These are phyloP conservation scores for Psammodynastes pulverulentus DNA, from an alignment of 2,113 vertebrate genomes.

Conservation along the genomic window DNA sequence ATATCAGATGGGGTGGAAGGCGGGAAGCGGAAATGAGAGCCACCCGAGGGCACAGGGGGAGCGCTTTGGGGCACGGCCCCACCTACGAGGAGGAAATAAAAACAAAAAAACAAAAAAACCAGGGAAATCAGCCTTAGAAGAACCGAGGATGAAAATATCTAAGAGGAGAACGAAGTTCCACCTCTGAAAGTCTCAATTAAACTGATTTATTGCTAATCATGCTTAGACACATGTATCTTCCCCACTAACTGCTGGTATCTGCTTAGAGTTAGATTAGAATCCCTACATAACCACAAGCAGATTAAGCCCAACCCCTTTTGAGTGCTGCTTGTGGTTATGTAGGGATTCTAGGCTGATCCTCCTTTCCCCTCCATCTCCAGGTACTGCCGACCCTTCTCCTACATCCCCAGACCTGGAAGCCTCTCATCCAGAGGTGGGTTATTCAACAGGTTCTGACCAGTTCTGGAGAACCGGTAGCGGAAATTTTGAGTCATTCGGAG, in stretches of 20 bases:
- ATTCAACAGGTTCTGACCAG: too few species aligned
- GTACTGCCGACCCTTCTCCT: background rate
- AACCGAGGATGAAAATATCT: rapidly evolving
- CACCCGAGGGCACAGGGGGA: slow-evolving; percentile 80
- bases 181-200: background rate
- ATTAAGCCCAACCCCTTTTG: too few species aligned
- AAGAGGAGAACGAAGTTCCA: background rate
- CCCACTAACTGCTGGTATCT: background rate
- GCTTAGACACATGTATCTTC: background rate
- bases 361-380: background rate
- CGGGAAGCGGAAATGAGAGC: slow-evolving; percentile 87
- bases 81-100: slow-evolving; percentile 63
- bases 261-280: too few species aligned
- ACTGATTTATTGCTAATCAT: background rate
- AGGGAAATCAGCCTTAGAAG: rapidly evolving
- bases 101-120: too few species aligned
- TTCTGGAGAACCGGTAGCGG: too few species aligned
- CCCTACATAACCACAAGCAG: too few species aligned
- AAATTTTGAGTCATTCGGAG: too few species aligned
- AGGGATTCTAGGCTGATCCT: background rate
- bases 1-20: slow-evolving; percentile 84
- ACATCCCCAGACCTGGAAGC: too few species aligned
- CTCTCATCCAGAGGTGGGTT: too few species aligned
- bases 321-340: background rate
- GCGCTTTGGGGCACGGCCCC: slow-evolving; percentile 87